These are phyloP conservation scores for Zaprionus tsacasi DNA, from an alignment of 1,140 invertebrate genomes.

Conservation along the genomic window DNA sequence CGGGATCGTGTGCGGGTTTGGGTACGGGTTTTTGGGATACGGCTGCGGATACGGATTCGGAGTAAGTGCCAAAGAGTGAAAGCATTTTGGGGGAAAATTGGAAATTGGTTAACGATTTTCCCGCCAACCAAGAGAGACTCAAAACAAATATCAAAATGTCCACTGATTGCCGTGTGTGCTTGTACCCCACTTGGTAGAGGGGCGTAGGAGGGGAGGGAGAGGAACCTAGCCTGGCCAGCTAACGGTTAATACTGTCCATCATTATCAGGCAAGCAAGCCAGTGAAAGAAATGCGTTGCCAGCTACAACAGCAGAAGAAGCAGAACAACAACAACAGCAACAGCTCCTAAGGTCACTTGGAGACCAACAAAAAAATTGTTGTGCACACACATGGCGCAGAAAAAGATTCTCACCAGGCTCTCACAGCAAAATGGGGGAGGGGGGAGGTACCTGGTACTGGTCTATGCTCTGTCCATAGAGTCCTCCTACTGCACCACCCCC, in stretches of 20 bases:
- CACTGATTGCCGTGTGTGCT: constrained; percentile 78
- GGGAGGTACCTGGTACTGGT: background rate
- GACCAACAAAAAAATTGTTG: constrained; percentile 70
- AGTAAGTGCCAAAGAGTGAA: constrained; percentile 59
- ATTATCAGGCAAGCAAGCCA: constrained; percentile 69
- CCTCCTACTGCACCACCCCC: background rate
- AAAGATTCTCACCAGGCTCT: constrained; percentile 73
- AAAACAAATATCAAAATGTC: constrained; percentile 72
- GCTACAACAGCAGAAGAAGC: constrained; percentile 33
- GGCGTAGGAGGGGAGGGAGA: background rate
- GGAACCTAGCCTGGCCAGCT: constrained; percentile 34
- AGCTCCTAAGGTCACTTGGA: constrained; percentile 74
- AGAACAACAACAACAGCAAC: constrained; percentile 48
- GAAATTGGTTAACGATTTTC: constrained; percentile 31
- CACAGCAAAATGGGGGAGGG: background rate
- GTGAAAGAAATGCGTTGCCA: constrained; percentile 72
- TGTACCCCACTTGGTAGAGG: constrained; percentile 31
- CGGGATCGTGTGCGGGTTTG: background rate
- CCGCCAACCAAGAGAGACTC: constrained; percentile 23
- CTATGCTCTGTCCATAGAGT: constrained; percentile 4
- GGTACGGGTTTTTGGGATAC: background rate
- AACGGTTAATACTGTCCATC: constrained; percentile 84
- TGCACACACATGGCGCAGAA: constrained; percentile 55
- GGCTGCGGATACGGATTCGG: background rate
- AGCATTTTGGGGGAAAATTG: constrained; percentile 39